Percentiles rank a stretch among this genome's conserved stretches.
Conservation (phyloP, 2,797 vertebrate species). For the Pygocentrus nattereri region DNA sequence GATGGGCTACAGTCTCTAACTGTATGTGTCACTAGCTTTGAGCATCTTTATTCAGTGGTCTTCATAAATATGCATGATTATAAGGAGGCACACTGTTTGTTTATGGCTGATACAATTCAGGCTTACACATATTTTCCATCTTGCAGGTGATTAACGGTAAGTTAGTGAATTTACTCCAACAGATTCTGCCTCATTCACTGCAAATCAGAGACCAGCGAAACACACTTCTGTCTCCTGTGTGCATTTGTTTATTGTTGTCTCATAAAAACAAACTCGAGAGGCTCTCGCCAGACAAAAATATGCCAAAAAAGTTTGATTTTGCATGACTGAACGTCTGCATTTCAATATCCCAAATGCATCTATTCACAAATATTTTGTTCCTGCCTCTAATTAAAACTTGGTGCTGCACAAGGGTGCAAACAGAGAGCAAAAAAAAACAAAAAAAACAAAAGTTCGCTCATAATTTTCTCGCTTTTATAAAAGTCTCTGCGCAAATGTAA, state of each 20-base stretch:
- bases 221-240: constrained; percentile 25
- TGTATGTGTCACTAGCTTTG: not conserved
- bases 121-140: not conserved
- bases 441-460: constrained; percentile 3
- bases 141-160: constrained; percentile 22
- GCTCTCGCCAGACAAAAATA: constrained; percentile 14
- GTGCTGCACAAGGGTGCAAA: constrained; percentile 14
- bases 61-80: constrained; percentile 20
- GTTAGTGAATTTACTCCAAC: constrained; percentile 9
- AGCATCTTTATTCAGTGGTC: not conserved
- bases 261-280: constrained; percentile 30
- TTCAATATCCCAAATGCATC: constrained; percentile 51
- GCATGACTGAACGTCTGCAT: constrained; percentile 23
- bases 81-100: constrained; percentile 4
- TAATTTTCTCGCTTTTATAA: not conserved
- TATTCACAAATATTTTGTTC: constrained; percentile 54
- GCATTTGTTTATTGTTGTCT: constrained; percentile 46
- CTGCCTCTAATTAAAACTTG: constrained; percentile 53
- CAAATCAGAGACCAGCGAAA: constrained; percentile 3
- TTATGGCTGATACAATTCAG: not conserved
- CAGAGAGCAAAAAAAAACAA: not conserved
- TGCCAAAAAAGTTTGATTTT: constrained; percentile 25
- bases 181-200: constrained; percentile 7
- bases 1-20: not conserved
- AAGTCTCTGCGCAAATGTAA: not conserved